These are phyloP conservation scores for Patella vulgata DNA, from an alignment of 1,140 invertebrate species.

Conservation along the genomic window DNA sequence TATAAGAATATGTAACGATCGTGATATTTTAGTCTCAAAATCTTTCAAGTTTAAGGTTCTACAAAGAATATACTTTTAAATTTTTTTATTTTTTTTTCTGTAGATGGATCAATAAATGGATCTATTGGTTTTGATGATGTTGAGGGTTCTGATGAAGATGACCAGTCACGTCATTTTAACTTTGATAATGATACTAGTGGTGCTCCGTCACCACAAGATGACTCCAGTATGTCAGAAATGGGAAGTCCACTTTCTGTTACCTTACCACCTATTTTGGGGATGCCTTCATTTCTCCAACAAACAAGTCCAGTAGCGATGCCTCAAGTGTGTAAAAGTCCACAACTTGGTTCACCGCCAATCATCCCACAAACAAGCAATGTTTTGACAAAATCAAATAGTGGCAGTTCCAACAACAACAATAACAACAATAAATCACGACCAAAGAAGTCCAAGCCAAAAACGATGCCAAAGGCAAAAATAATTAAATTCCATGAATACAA, in stretches of 20 bases:
- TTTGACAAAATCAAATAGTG: constrained; percentile 15
- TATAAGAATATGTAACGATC: too few relatives aligned
- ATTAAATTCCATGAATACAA: constrained; percentile 99
- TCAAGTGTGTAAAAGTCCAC: background rate
- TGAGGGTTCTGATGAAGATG: constrained; percentile 84
- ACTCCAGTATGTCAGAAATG: constrained; percentile 57
- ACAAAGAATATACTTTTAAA: too few relatives aligned
- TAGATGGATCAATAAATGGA: too few relatives aligned
- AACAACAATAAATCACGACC: constrained; percentile 64
- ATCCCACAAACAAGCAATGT: background rate
- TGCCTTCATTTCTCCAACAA: constrained; percentile 28
- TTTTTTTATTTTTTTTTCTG: too few relatives aligned
- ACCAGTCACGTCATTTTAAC: constrained; percentile 84
- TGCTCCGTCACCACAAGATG: constrained; percentile 59
- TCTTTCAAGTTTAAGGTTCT: too few relatives aligned
- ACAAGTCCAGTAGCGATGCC: constrained; percentile 5
- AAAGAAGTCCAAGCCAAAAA: constrained; percentile 88
- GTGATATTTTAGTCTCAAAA: too few relatives aligned
- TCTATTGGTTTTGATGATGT: constrained; percentile 89
- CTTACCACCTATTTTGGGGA: constrained; percentile 38
- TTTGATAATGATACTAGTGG: constrained; percentile 87
- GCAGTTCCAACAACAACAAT: constrained; percentile 25
- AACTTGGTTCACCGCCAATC: background rate
- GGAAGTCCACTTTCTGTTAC: constrained; percentile 44
- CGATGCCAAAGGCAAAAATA: constrained; percentile 79